phyloP scores from a whole-genome alignment of 1,140 invertebrate species.

The Diachasma alloeum region DNA sequence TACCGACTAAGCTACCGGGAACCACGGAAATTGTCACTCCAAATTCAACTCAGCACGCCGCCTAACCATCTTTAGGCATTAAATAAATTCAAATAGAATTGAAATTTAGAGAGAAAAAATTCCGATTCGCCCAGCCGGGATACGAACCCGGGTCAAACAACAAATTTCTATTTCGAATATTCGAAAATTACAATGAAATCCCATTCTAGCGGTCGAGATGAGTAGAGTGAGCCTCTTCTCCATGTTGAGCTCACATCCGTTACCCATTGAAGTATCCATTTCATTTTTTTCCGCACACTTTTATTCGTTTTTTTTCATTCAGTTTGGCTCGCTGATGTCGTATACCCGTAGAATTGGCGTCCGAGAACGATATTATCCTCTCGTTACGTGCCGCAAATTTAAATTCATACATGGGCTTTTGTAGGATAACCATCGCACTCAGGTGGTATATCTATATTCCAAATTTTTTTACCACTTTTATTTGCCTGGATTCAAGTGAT shows the following conservation, averaged over 20 bases:
- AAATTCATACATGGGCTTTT: neutral
- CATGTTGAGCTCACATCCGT: neutral
- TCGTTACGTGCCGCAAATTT: conserved; percentile 3
- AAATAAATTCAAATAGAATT: no score
- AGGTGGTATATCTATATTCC: neutral
- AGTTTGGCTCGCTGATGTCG: neutral
- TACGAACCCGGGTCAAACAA: no score
- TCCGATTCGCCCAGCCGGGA: no score
- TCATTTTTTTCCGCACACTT: neutral
- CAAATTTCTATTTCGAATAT: neutral
- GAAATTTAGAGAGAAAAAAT: no score
- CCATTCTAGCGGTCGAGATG: neutral
- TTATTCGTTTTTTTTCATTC: neutral
- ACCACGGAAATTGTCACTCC: no score
- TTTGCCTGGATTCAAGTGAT: neutral
- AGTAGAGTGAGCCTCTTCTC: neutral
- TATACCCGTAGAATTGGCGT: neutral
- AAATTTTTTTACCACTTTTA: neutral
- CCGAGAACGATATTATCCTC: neutral
- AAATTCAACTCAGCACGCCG: no score
- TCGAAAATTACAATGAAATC: neutral
- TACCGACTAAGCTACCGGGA: no score
- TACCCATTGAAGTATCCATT: neutral
- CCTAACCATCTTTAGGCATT: no score
- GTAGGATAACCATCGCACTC: neutral